A percentile compares a stretch with the other conserved stretches of the same genome.
Evolutionary conservation across 2,113 vertebrate genomes (phyloP).

Genomic region (Athene cunicularia): DNA sequence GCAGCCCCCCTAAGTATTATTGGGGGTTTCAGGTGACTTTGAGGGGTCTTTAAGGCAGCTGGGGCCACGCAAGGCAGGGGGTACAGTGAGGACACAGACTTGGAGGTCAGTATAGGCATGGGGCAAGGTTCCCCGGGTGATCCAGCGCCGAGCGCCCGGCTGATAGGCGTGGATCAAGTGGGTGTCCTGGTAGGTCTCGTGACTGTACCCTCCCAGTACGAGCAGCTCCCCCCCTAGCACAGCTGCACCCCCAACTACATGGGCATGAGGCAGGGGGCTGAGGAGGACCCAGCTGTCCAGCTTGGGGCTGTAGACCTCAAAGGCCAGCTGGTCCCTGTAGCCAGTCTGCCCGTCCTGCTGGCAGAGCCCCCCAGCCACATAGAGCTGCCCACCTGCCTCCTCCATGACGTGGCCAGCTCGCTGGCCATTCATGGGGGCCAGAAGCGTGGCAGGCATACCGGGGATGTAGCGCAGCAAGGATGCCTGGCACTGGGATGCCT

Average conservation of each 20-base stretch:
- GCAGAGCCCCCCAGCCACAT: conserved; percentile 77
- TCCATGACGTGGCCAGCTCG: conserved; percentile 81
- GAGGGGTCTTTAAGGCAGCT: neutral
- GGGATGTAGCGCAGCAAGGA: conserved; percentile 75
- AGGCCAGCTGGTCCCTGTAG: conserved; percentile 75
- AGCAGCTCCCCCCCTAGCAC: conserved; percentile 76
- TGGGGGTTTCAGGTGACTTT: neutral
- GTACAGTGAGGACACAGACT: conserved; percentile 62
- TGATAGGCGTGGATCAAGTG: conserved; percentile 79
- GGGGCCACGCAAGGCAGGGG: conserved; percentile 23
- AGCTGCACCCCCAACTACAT: conserved; percentile 74
- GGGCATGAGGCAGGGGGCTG: conserved; percentile 73
- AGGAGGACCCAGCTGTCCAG: conserved; percentile 71
- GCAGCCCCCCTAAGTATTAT: neutral
- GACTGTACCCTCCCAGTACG: conserved; percentile 80
- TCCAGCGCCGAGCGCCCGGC: conserved; percentile 72
- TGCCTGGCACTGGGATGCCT: conserved; percentile 42
- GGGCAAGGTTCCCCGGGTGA: conserved; percentile 76
- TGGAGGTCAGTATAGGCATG: conserved; percentile 67
- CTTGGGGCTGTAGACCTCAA: conserved; percentile 75
- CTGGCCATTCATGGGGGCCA: conserved; percentile 75
- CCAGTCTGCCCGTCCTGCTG: conserved; percentile 40
- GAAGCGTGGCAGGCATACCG: neutral
- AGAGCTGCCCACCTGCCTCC: conserved; percentile 69
- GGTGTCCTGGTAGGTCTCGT: conserved; percentile 73